Base-by-base conservation (phyloP, 2,797 vertebrate species). In the Acanthopagrus latus region DNA sequence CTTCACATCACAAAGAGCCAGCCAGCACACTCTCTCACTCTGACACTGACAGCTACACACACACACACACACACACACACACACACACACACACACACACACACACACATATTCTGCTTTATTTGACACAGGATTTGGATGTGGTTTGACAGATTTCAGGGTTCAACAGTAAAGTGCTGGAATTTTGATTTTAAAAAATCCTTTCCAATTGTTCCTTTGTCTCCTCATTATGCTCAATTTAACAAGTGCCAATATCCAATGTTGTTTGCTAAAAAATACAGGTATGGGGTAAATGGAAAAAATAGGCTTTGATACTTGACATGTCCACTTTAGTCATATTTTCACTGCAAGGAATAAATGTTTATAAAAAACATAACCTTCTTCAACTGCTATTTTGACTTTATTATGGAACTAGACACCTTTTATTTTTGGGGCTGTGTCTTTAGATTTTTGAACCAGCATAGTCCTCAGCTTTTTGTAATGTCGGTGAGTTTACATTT, bases 1-100 rank as follows among this genome's bases (percentile, higher is more conserved):
- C 84, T 86, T 87, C 86, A 88, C 68, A 74, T 86, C 64, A 82
- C 73, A 85, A 71, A 81, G 74, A 81, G 29, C 23, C 33, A 47
- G 66, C 65, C 59, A 44, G 29, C 57, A 17, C n/a, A n/a, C 51
- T 14, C 20, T 18, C 74, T 29, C 48, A 27, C 66, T 17, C 27
- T 5, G 3, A 46, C 9, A n/a, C 43, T 27, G 46, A 69, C 71
- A 71, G 48, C 51, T 10, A 47, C 58, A 33, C 48, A 25, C 21
- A 71, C 41, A 44, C 56, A 41, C n/a, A 25, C 38, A 4, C 7
- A 48, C 29, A 17, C 25, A 47, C 44, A 46, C 12, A 48, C 25
- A 25, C 25, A 25, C 3, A 25, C 25, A 25, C 25, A 25, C 25
- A 25, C n/a, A 25, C 51, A 4, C 7, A 54, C 33, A 17, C 21